These are phyloP conservation scores for Eubasilissa splendida DNA, from an alignment of 2,888 invertebrate genomes.

Conservation along the genomic window DNA sequence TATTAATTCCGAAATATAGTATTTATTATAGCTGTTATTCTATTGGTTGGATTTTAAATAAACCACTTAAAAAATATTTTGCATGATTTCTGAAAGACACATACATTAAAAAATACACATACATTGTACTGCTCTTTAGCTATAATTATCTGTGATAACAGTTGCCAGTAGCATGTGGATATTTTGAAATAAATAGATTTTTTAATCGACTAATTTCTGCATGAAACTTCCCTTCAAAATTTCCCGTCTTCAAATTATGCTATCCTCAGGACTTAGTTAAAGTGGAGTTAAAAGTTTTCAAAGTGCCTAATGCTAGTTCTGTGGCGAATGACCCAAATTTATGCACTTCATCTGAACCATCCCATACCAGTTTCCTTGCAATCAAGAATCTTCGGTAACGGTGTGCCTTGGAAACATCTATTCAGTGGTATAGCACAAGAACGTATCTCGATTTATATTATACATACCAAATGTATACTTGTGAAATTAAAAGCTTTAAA, in stretches of 20 bases:
- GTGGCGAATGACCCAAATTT: conserved; percentile 30
- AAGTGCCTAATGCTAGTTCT: conserved; percentile 20
- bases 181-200: neutral
- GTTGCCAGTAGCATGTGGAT: neutral
- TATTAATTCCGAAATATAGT: no score
- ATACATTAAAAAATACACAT: no score
- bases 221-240: neutral
- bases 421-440: neutral
- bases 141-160: neutral
- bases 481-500: no score
- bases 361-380: conserved; percentile 26
- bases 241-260: neutral
- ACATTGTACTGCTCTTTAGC: neutral
- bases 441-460: no score
- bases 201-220: neutral
- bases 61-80: no score
- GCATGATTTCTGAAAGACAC: no score
- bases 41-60: no score
- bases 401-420: conserved; percentile 14
- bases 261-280: neutral
- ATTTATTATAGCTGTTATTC: no score
- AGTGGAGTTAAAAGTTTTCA: conserved; percentile 25
- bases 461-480: no score
- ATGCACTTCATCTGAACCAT: conserved; percentile 21
- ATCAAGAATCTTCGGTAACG: conserved; percentile 35